phyloP scores from a whole-genome alignment of 2,113 vertebrate species.

The Callorhinus ursinus region DNA sequence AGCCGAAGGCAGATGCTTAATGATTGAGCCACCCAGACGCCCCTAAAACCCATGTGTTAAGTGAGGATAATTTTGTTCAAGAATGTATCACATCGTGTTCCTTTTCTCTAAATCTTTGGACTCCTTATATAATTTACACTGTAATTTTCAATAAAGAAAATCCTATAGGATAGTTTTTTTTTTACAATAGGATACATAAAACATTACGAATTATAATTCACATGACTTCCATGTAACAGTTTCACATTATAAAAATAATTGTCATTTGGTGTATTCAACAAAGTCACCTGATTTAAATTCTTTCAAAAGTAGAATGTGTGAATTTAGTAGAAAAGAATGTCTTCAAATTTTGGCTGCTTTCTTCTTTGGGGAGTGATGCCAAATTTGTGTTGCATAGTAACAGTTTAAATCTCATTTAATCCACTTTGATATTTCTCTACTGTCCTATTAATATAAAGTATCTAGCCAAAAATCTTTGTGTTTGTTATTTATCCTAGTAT shows the following conservation, averaged over 20 bases:
- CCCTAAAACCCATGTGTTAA: not conserved
- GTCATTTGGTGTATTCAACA: not conserved
- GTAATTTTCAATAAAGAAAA: constrained; percentile 40
- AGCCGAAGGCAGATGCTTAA: no score
- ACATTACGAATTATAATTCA: not conserved
- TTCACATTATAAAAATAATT: not conserved
- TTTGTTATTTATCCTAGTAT: not conserved
- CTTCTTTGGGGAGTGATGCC: not conserved
- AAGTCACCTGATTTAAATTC: constrained; percentile 2
- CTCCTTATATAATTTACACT: not conserved
- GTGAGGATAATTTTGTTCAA: not conserved
- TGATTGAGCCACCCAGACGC: no score
- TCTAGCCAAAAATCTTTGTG: not conserved
- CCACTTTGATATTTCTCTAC: not conserved
- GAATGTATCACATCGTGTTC: not conserved
- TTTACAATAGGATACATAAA: not conserved
- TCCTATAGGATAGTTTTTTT: not conserved
- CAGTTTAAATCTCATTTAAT: constrained; percentile 38
- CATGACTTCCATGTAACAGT: not conserved
- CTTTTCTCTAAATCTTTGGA: constrained; percentile 6
- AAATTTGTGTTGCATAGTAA: not conserved
- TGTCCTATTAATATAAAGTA: not conserved
- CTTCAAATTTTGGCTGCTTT: constrained; percentile 1
- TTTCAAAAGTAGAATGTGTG: not conserved
- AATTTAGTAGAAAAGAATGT: constrained; percentile 22